phyloP scores from a whole-genome alignment of 2,888 invertebrate species.

The Seladonia tumulorum region DNA sequence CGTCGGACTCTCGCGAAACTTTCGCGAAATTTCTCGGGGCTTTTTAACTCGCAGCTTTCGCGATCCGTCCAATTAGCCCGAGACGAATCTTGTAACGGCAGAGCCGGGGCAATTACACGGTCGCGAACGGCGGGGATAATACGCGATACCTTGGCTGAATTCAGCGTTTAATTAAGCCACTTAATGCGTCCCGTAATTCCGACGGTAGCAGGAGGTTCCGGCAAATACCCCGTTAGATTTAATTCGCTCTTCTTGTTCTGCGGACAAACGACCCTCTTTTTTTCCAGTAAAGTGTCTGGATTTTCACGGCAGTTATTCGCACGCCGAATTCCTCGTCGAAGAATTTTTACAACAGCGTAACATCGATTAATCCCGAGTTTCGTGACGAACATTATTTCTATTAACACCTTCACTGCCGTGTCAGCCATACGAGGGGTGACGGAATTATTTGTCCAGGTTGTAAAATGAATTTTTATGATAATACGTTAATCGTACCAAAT shows the following conservation, averaged over 20 bases:
- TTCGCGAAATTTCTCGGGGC: not conserved
- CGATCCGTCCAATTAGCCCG: not conserved
- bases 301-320: no score
- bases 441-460: no score
- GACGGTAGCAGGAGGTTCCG: slow-evolving; percentile 10
- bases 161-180: slow-evolving; percentile 58
- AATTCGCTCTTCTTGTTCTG: slow-evolving; percentile 36
- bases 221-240: slow-evolving; percentile 53
- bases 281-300: not conserved
- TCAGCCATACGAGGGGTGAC: no score
- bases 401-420: no score
- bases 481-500: no score
- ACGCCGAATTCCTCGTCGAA: no score
- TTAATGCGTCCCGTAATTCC: slow-evolving; percentile 43
- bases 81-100: not conserved
- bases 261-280: not conserved
- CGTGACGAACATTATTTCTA: no score
- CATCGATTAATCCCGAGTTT: no score
- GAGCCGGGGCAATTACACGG: slow-evolving; percentile 11
- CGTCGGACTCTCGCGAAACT: not conserved
- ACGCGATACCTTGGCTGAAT: slow-evolving; percentile 38
- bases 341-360: no score
- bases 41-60: not conserved
- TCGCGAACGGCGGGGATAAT: slow-evolving; percentile 36
- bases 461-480: no score